Conservation (phyloP, 2,797 vertebrate genomes). For the Lepidocolaptes lacrymiger region DNA sequence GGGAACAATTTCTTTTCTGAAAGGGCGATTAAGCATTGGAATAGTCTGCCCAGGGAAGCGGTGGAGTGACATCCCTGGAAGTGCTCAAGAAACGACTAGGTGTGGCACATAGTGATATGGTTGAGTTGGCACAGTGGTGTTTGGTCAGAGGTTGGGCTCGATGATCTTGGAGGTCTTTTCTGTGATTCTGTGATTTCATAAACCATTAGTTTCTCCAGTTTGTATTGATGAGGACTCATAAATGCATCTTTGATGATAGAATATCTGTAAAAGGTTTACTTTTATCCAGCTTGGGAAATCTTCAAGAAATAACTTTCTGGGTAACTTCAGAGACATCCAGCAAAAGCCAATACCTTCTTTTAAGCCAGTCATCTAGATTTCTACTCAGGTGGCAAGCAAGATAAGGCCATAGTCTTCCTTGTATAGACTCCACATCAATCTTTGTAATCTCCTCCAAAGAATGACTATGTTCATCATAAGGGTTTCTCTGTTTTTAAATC, state of each 20-base stretch:
- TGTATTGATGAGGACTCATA: not conserved
- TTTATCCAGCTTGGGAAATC: not conserved
- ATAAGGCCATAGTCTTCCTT: not conserved
- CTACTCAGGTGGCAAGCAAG: not conserved
- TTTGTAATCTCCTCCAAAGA: not conserved
- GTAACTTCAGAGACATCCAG: not conserved
- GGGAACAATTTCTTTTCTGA: not conserved
- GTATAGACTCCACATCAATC: not conserved
- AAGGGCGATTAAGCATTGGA: not conserved
- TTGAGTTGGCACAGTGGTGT: not conserved
- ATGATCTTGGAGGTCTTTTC: not conserved
- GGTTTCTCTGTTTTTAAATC: not conserved
- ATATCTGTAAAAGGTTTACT: not conserved
- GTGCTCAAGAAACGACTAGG: not conserved
- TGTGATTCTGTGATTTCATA: not conserved
- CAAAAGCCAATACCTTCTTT: not conserved
- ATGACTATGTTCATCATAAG: not conserved
- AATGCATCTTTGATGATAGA: not conserved
- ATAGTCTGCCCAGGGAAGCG: not conserved
- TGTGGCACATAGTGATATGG: not conserved
- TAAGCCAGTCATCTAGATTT: not conserved
- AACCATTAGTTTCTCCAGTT: not conserved
- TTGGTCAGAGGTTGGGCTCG: not conserved
- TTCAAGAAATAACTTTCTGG: not conserved
- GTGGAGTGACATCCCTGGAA: not conserved